These are phyloP conservation scores for Corydoras sp. DNA, from an alignment of 2,113 vertebrate genomes.

Conservation along the genomic window DNA sequence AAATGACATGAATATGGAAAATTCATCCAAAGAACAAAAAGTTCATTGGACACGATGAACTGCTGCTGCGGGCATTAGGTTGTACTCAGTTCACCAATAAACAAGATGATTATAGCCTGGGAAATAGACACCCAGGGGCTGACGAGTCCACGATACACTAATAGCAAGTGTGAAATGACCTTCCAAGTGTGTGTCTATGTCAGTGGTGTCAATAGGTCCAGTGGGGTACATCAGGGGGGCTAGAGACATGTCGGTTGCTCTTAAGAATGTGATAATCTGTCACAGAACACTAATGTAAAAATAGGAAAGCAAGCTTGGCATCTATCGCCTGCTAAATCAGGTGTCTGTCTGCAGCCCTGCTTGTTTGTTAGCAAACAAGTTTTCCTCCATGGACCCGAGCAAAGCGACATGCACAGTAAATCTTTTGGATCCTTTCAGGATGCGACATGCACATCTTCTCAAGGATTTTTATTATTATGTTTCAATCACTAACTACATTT, in stretches of 20 bases:
- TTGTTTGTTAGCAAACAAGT: constrained; percentile 22
- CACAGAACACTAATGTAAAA: constrained; percentile 32
- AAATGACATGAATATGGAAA: no score
- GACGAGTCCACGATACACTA: constrained; percentile 24
- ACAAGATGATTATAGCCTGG: constrained; percentile 40
- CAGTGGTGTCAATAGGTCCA: constrained; percentile 11
- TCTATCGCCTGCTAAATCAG: constrained; percentile 10
- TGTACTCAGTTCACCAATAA: constrained; percentile 34
- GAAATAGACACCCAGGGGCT: constrained; percentile 15
- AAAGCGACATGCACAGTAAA: constrained; percentile 37
- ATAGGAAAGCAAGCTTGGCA: constrained; percentile 33
- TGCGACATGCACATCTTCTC: constrained; percentile 33
- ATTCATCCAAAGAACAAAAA: background rate
- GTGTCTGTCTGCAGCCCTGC: constrained; percentile 27
- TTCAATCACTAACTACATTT: constrained; percentile 20
- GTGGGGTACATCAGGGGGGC: background rate
- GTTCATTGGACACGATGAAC: background rate
- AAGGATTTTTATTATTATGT: constrained; percentile 30
- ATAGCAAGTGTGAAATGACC: constrained; percentile 33
- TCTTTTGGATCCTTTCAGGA: constrained; percentile 31
- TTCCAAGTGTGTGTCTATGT: constrained; percentile 16
- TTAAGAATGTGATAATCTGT: constrained; percentile 27
- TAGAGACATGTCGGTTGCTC: background rate
- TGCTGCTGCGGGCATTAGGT: constrained; percentile 12
- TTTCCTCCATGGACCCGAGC: constrained; percentile 19